A percentile compares a stretch with the other conserved stretches of the same genome.
These are phyloP conservation scores for Taxidea taxus DNA, from an alignment of 2,113 vertebrate species.

Conservation along the genomic window DNA sequence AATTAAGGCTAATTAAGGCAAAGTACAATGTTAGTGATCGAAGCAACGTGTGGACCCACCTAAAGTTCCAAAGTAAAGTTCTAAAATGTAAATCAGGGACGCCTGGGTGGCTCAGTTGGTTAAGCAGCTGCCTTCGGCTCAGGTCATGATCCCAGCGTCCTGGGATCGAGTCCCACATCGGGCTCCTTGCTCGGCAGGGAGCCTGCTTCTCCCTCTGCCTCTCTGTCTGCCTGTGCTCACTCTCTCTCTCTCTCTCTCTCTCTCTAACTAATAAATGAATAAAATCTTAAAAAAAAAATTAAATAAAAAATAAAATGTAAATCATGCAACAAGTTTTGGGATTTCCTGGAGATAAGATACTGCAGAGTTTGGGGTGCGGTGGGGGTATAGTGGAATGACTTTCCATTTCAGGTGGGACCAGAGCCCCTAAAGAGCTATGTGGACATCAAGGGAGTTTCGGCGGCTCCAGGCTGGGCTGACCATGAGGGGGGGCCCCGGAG, in stretches of 20 bases:
- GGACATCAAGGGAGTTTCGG: background rate
- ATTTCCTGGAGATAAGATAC: background rate
- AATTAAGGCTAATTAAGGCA: background rate
- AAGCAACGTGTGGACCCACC: background rate
- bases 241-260: no score
- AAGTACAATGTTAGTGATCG: background rate
- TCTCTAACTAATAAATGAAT: no score
- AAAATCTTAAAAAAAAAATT: no score
- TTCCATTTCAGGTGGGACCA: background rate
- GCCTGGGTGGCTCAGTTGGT: no score
- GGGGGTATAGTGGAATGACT: background rate
- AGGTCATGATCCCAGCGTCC: no score
- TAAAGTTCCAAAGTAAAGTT: background rate
- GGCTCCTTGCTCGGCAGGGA: no score
- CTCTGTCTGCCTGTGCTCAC: no score
- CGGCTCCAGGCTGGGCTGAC: background rate
- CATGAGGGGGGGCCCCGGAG: background rate
- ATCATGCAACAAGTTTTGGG: background rate
- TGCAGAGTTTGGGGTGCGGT: background rate
- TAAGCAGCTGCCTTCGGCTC: no score
- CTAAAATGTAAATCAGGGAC: background rate
- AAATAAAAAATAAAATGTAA: background rate
- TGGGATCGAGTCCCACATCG: no score
- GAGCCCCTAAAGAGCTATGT: background rate
- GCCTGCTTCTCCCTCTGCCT: no score